These are phyloP conservation scores for Aulostomus chinensis DNA, from an alignment of 2,797 vertebrate genomes.

Conservation along the genomic window DNA sequence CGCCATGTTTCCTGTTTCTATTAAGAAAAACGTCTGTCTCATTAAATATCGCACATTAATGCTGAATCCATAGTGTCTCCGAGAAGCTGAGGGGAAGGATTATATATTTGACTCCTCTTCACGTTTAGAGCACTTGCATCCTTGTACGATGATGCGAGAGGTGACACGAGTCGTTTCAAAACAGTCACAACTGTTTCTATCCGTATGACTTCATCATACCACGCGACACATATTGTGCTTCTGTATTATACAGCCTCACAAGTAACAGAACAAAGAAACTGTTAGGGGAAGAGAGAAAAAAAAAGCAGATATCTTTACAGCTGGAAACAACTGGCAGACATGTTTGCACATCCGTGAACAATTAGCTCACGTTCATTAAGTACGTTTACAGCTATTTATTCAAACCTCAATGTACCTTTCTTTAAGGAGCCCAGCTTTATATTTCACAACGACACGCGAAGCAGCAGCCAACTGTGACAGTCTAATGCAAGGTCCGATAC, in stretches of 20 bases:
- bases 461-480: too few species aligned
- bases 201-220: slow-evolving; percentile 39
- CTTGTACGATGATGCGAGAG: slow-evolving; percentile 34
- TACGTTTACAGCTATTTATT: background rate
- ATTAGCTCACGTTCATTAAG: slow-evolving; percentile 3
- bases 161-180: slow-evolving; percentile 42
- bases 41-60: slow-evolving; percentile 52
- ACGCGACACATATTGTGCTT: slow-evolving; percentile 21
- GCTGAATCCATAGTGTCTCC: slow-evolving; percentile 42
- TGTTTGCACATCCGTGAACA: background rate
- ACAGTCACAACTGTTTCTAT: slow-evolving; percentile 48
- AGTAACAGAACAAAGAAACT: slow-evolving; percentile 21
- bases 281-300: slow-evolving; percentile 7
- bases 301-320: background rate
- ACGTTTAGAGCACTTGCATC: slow-evolving; percentile 53
- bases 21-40: slow-evolving; percentile 19
- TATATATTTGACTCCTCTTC: slow-evolving; percentile 59
- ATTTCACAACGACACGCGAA: too few species aligned
- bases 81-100: slow-evolving; percentile 59
- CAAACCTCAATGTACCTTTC: background rate
- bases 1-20: slow-evolving; percentile 9
- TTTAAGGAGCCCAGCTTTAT: background rate
- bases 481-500: too few species aligned
- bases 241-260: slow-evolving; percentile 16
- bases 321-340: slow-evolving; percentile 5